Evolutionary conservation across 2,888 invertebrate genomes (phyloP).

Genomic region (Drosophila bunnanda): DNA sequence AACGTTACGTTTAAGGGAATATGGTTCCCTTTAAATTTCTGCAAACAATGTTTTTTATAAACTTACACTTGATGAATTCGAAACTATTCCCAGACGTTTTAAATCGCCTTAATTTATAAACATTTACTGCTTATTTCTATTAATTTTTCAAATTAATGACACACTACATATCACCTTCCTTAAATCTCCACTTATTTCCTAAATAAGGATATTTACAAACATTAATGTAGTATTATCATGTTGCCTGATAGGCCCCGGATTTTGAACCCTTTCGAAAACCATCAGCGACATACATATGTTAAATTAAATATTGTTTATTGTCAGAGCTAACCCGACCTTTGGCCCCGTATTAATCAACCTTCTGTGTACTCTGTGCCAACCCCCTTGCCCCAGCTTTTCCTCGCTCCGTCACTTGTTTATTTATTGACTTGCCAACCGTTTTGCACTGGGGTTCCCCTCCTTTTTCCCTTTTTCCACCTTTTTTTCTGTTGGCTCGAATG

Average conservation of each 20-base stretch:
- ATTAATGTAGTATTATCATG: neutral
- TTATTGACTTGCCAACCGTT: constrained; percentile 61
- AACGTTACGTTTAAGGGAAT: neutral
- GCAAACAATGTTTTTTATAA: neutral
- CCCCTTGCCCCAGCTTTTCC: neutral
- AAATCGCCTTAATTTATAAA: neutral
- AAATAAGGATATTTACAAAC: neutral
- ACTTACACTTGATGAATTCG: neutral
- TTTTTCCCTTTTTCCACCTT: neutral
- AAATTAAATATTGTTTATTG: constrained; percentile 57
- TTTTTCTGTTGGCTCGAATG: constrained; percentile 31
- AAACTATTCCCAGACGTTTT: neutral
- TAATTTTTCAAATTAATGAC: too few species aligned
- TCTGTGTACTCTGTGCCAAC: constrained; percentile 11
- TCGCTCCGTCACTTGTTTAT: constrained; percentile 34
- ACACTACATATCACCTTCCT: too few species aligned
- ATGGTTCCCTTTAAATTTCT: neutral
- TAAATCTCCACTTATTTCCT: neutral
- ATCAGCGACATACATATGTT: constrained; percentile 45
- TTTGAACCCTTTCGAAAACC: neutral
- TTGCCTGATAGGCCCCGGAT: neutral
- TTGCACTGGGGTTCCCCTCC: constrained; percentile 24
- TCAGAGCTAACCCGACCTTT: constrained; percentile 48
- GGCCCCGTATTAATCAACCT: constrained; percentile 43
- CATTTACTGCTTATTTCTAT: too few species aligned